A percentile compares a stretch with the other conserved stretches of the same genome.
Conservation (phyloP, 2,113 vertebrate species). For the Pelmatolapia mariae region DNA sequence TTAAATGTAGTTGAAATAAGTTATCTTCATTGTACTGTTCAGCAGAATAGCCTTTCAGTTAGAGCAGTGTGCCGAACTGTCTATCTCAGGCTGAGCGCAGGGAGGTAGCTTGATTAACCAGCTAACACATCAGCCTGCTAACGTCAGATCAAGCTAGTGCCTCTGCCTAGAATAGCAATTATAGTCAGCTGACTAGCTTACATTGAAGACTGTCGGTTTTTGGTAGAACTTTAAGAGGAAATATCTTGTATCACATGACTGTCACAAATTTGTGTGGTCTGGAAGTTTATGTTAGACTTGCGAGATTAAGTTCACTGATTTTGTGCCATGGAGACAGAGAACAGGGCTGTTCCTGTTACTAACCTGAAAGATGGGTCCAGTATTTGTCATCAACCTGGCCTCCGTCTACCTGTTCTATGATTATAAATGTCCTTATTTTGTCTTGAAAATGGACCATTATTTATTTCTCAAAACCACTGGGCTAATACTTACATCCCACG, state of each 20-base stretch:
- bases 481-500: constrained; percentile 1
- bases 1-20: not conserved
- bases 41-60: not conserved
- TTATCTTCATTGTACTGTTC: not conserved
- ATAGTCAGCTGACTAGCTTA: not conserved
- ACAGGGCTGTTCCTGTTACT: not conserved
- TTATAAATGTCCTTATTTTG: not conserved
- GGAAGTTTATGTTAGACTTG: not conserved
- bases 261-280: not conserved
- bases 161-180: not conserved
- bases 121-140: constrained; percentile 37
- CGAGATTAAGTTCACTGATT: not conserved
- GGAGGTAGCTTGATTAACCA: not conserved
- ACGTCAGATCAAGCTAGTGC: constrained; percentile 15
- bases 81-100: too few species aligned
- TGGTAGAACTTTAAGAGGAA: not conserved
- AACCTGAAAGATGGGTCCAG: not conserved
- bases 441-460: not conserved
- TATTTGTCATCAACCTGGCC: not conserved
- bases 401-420: not conserved
- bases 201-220: not conserved
- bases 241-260: not conserved
- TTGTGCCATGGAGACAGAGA: not conserved
- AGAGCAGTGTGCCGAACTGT: not conserved
- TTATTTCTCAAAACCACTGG: not conserved